These are phyloP conservation scores for Hipparchia sbordonii DNA, from an alignment of 2,888 invertebrate species.

Conservation along the genomic window DNA sequence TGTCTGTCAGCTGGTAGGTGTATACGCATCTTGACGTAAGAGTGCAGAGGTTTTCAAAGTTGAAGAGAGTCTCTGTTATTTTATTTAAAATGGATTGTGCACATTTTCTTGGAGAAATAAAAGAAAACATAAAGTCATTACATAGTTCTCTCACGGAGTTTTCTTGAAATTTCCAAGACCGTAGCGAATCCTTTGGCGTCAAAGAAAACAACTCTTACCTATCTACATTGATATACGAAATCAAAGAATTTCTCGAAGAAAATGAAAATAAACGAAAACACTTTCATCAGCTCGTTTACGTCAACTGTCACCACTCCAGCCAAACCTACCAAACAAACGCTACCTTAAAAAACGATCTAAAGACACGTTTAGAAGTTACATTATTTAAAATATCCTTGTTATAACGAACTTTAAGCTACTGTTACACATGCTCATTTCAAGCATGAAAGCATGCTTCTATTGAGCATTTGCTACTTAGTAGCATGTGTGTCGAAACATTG, in stretches of 20 bases:
- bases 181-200: conserved; percentile 15
- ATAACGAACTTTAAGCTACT: too few relatives aligned
- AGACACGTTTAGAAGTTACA: too few relatives aligned
- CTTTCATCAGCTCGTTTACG: background rate
- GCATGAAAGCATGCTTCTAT: too few relatives aligned
- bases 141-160: conserved; percentile 15
- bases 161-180: conserved; percentile 20
- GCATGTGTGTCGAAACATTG: too few relatives aligned
- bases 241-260: background rate
- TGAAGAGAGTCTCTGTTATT: background rate
- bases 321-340: too few relatives aligned
- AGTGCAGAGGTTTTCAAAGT: background rate
- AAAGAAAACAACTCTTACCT: conserved; percentile 8
- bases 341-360: too few relatives aligned
- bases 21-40: background rate
- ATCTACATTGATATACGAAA: conserved; percentile 5
- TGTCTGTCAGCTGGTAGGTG: too few relatives aligned
- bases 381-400: too few relatives aligned
- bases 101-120: background rate
- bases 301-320: background rate
- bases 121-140: conserved; percentile 6
- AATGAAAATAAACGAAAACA: background rate
- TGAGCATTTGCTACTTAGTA: too few relatives aligned
- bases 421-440: too few relatives aligned
- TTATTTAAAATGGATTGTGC: background rate